A percentile compares a stretch with the other conserved stretches of the same genome.
These are phyloP conservation scores for Psittacula derbiana DNA, from an alignment of 2,797 vertebrate genomes.

Conservation along the genomic window DNA sequence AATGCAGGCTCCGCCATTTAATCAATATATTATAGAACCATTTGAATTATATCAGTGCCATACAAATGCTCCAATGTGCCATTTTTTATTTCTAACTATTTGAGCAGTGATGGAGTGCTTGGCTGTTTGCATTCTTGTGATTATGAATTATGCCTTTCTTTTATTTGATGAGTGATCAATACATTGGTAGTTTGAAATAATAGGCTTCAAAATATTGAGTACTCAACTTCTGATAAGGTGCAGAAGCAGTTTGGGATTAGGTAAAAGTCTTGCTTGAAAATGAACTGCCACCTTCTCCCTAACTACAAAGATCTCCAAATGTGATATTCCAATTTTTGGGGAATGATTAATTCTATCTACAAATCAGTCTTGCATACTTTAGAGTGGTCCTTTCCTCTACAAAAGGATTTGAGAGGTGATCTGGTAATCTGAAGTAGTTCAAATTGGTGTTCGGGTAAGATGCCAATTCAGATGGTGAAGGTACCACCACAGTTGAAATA, in stretches of 20 bases:
- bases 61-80: not conserved
- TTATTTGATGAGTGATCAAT: not conserved
- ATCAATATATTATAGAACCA: not conserved
- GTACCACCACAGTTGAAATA: not conserved
- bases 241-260: not conserved
- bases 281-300: not conserved
- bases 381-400: not conserved
- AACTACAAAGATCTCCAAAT: not conserved
- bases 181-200: not conserved
- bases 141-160: not conserved
- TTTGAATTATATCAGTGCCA: not conserved
- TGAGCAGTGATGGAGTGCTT: not conserved
- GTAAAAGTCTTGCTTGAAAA: not conserved
- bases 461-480: not conserved
- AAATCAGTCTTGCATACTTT: not conserved
- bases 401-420: not conserved
- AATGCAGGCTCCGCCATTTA: not conserved
- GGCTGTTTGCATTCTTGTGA: not conserved
- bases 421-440: not conserved
- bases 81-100: not conserved
- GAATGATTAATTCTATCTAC: too few species aligned
- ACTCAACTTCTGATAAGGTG: not conserved
- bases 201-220: not conserved
- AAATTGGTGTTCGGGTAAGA: not conserved
- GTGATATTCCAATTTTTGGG: not conserved